Conservation (phyloP, 1,140 invertebrate genomes). For the Leptinotarsa defecta region DNA sequence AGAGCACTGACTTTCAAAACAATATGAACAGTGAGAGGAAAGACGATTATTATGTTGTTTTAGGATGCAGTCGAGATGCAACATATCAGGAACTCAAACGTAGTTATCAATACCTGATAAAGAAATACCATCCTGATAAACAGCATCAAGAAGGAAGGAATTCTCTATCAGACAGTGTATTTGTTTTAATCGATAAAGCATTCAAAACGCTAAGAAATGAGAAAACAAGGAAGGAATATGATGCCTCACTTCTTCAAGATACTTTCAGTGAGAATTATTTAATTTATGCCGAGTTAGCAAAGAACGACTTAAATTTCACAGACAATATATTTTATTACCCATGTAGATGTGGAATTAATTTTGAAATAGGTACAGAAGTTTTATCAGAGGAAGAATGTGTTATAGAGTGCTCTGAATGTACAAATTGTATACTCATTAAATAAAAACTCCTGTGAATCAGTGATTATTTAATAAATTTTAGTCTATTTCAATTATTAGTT, state of each 20-base stretch:
- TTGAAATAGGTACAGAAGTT: constrained; percentile 60
- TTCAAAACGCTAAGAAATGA: constrained; percentile 66
- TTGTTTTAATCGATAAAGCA: constrained; percentile 65
- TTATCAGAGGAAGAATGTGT: constrained; percentile 56
- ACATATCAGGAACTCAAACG: constrained; percentile 65
- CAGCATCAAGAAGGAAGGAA: constrained; percentile 34
- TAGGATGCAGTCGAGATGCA: constrained; percentile 62
- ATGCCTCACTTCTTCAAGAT: constrained; percentile 59
- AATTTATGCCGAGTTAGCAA: constrained; percentile 62
- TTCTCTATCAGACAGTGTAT: constrained; percentile 51
- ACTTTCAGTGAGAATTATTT: constrained; percentile 60
- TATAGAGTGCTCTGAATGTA: constrained; percentile 70
- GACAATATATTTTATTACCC: constrained; percentile 58
- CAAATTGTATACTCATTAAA: constrained; percentile 64
- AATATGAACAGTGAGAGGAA: background rate
- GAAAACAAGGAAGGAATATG: constrained; percentile 63
- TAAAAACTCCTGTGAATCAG: constrained; percentile 19
- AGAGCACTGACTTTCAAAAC: background rate
- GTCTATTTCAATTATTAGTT: too few species aligned
- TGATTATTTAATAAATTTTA: too few species aligned
- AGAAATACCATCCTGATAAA: constrained; percentile 71
- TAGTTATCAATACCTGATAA: constrained; percentile 64
- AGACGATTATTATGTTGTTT: constrained; percentile 63
- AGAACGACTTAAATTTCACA: constrained; percentile 60
- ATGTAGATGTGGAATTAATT: constrained; percentile 69